phyloP scores from a whole-genome alignment of 2,113 vertebrate genomes.

The Microtus pennsylvanicus region DNA sequence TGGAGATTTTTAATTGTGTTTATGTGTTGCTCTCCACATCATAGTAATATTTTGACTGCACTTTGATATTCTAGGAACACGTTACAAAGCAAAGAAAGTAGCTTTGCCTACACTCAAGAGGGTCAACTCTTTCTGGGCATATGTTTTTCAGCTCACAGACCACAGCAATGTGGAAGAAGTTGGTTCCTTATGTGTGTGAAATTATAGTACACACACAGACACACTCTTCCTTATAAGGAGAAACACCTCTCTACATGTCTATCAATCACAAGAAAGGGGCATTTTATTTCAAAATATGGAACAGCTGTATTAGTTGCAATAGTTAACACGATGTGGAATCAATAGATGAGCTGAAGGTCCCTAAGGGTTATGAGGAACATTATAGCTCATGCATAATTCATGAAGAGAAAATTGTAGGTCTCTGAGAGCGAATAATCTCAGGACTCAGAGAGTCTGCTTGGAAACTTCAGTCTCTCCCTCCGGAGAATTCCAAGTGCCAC shows the following conservation, averaged over 20 bases:
- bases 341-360: not conserved
- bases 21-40: slow-evolving; percentile 32
- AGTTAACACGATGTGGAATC: slow-evolving; percentile 64
- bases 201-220: not conserved
- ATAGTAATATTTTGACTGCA: slow-evolving; percentile 18
- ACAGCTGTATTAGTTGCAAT: slow-evolving; percentile 13
- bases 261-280: slow-evolving; percentile 62
- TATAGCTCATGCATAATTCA: slow-evolving; percentile 59
- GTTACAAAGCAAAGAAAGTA: slow-evolving; percentile 30
- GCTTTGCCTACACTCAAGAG: not conserved
- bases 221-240: slow-evolving; percentile 54
- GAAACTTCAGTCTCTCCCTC: slow-evolving; percentile 37
- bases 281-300: slow-evolving; percentile 65
- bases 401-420: slow-evolving; percentile 57
- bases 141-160: not conserved
- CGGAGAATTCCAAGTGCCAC: not conserved
- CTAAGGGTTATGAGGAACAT: slow-evolving; percentile 52
- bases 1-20: slow-evolving; percentile 7
- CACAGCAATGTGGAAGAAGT: not conserved
- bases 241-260: slow-evolving; percentile 50
- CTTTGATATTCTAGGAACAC: not conserved
- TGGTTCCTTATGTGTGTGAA: not conserved
- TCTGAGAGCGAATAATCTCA: slow-evolving; percentile 59
- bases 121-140: not conserved
- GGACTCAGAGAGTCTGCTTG: not conserved